Percentiles rank a stretch among this genome's conserved stretches.
These are phyloP conservation scores for Dendrolimus punctatus DNA, from an alignment of 1,140 invertebrate genomes.

Conservation along the genomic window DNA sequence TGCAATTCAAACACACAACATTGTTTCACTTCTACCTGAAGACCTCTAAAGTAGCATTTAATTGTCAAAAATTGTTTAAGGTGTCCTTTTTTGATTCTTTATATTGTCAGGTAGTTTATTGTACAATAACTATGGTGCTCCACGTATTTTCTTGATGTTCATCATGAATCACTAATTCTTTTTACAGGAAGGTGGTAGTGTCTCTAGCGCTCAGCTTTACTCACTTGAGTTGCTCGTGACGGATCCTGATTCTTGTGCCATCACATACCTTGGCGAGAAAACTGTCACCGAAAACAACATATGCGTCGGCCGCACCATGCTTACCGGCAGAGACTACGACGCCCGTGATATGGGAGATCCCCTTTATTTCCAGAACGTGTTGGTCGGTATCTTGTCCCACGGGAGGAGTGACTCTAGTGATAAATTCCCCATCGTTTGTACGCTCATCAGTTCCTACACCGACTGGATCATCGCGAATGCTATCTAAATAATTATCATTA, in stretches of 20 bases:
- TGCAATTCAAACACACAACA: too few species aligned
- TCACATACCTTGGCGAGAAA: conserved; percentile 6
- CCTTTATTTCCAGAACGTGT: conserved; percentile 10
- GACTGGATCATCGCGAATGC: conserved; percentile 48
- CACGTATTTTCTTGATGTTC: too few species aligned
- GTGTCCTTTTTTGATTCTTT: too few species aligned
- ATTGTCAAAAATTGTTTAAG: too few species aligned
- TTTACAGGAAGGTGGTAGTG: conserved; percentile 22
- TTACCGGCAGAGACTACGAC: conserved; percentile 12
- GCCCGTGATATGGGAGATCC: conserved; percentile 12
- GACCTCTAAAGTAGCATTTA: too few species aligned
- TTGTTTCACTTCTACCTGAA: too few species aligned
- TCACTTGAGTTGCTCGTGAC: conserved; percentile 5
- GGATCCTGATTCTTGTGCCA: conserved; percentile 9
- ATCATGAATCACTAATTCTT: too few species aligned
- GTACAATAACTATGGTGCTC: too few species aligned
- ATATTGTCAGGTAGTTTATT: too few species aligned
- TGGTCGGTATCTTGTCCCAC: conserved; percentile 8
- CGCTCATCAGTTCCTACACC: conserved; percentile 7
- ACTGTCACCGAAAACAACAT: conserved; percentile 21
- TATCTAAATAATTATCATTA: conserved; percentile 3
- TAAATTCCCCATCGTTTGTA: conserved; percentile 6
- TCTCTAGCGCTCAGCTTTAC: conserved; percentile 13
- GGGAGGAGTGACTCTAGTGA: conserved; percentile 2
- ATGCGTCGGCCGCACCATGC: conserved; percentile 6